These are phyloP conservation scores for Galemys pyrenaicus DNA, from an alignment of 2,113 vertebrate genomes.

Conservation along the genomic window DNA sequence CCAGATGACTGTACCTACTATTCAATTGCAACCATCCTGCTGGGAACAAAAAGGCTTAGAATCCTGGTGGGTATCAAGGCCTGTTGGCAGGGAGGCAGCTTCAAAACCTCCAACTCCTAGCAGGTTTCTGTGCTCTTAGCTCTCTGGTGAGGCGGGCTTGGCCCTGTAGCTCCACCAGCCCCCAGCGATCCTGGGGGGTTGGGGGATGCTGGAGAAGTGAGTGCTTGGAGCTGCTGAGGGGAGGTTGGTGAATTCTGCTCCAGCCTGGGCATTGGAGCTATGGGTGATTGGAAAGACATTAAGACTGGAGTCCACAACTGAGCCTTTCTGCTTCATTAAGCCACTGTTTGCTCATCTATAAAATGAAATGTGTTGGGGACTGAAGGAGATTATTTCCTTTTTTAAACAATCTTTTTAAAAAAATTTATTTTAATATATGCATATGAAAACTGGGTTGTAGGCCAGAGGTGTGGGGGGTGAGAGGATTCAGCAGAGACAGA, in stretches of 20 bases:
- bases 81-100: neutral
- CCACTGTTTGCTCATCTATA: neutral
- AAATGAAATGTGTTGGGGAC: neutral
- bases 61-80: neutral
- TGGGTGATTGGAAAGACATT: neutral
- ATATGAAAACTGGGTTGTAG: too few species aligned
- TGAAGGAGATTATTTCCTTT: neutral
- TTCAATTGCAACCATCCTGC: neutral
- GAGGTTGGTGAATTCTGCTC: rapidly evolving
- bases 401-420: too few species aligned
- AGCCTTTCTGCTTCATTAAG: neutral
- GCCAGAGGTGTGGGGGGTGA: too few species aligned
- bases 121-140: neutral
- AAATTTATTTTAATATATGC: too few species aligned
- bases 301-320: neutral
- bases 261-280: neutral
- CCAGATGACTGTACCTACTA: too few species aligned
- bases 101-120: rapidly evolving
- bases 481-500: too few species aligned
- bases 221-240: neutral
- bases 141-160: neutral
- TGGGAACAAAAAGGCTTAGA: neutral
- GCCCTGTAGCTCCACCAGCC: neutral
- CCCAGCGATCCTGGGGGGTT: too few species aligned
- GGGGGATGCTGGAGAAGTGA: neutral